phyloP scores from a whole-genome alignment of 2,797 vertebrate genomes.

The Takifugu ocellatus region DNA sequence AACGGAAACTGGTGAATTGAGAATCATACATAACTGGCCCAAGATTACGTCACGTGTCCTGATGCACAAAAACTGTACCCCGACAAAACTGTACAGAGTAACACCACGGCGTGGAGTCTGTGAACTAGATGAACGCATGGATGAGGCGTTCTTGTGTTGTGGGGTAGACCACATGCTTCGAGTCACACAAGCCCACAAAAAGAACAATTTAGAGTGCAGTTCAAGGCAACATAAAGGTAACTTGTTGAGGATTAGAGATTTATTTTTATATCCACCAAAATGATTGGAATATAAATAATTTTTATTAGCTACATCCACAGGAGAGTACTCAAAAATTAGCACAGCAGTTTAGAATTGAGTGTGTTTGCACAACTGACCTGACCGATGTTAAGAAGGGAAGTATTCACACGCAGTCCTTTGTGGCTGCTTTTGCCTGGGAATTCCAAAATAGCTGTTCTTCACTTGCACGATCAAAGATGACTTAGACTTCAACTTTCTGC shows the following conservation, averaged over 20 bases:
- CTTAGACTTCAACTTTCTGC: conserved; percentile 1
- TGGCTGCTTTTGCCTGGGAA: conserved; percentile 27
- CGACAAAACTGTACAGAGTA: neutral
- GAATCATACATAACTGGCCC: neutral
- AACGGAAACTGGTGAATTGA: conserved; percentile 13
- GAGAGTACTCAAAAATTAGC: neutral
- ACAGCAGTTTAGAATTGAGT: neutral
- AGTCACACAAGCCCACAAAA: conserved; percentile 18
- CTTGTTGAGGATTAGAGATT: neutral
- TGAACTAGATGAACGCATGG: conserved; percentile 32
- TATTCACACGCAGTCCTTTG: conserved; percentile 20
- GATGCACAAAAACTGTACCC: too few relatives aligned
- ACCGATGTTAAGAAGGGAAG: conserved; percentile 15
- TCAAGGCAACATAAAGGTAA: neutral
- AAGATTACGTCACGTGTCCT: too few relatives aligned
- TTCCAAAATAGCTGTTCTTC: conserved; percentile 9
- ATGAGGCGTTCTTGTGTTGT: conserved; percentile 26
- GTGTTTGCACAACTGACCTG: neutral
- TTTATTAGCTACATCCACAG: too few relatives aligned
- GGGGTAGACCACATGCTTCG: conserved; percentile 15
- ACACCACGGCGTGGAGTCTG: conserved; percentile 8
- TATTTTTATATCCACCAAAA: neutral
- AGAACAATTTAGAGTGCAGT: neutral
- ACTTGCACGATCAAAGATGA: conserved; percentile 17
- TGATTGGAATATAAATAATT: too few relatives aligned